A percentile compares a stretch with the other conserved stretches of the same genome.
These are phyloP conservation scores for Lophotriccus pileatus DNA, from an alignment of 2,797 vertebrate genomes.

Conservation along the genomic window DNA sequence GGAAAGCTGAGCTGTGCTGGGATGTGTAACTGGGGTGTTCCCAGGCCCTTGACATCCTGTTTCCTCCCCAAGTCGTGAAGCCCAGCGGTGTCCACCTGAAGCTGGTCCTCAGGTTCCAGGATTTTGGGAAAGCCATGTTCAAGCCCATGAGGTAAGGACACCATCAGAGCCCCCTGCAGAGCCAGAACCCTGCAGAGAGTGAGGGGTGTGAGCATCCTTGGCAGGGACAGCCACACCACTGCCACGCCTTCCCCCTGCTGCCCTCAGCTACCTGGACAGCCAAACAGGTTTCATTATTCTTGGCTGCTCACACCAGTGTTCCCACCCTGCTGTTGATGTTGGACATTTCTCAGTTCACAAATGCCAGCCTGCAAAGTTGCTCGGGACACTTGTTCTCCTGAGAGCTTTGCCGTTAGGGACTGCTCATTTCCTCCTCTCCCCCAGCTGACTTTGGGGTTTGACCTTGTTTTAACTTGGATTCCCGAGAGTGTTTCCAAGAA, in stretches of 20 bases:
- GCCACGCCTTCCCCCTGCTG: background rate
- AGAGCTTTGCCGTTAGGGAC: background rate
- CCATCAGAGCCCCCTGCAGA: background rate
- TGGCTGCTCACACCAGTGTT: background rate
- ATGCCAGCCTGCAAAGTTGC: background rate
- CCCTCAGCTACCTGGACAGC: background rate
- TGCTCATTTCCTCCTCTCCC: background rate
- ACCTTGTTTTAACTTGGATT: background rate
- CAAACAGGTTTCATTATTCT: background rate
- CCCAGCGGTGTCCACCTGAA: slow-evolving; percentile 96
- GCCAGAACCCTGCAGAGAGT: background rate
- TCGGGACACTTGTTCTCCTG: background rate
- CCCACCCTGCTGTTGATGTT: background rate
- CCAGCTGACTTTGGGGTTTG: background rate
- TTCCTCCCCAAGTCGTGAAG: slow-evolving; percentile 86
- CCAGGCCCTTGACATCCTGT: fast-evolving
- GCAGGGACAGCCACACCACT: background rate
- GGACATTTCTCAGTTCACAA: fast-evolving
- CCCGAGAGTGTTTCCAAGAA: background rate
- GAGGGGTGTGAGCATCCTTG: background rate
- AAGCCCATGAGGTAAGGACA: slow-evolving; percentile 95
- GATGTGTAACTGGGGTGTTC: too few relatives aligned
- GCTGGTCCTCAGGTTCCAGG: slow-evolving; percentile 87
- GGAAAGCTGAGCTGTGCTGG: fast-evolving
- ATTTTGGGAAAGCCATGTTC: slow-evolving; percentile 96